Conservation (phyloP, 2,113 vertebrate species). For the Neopipo cinnamomea region DNA sequence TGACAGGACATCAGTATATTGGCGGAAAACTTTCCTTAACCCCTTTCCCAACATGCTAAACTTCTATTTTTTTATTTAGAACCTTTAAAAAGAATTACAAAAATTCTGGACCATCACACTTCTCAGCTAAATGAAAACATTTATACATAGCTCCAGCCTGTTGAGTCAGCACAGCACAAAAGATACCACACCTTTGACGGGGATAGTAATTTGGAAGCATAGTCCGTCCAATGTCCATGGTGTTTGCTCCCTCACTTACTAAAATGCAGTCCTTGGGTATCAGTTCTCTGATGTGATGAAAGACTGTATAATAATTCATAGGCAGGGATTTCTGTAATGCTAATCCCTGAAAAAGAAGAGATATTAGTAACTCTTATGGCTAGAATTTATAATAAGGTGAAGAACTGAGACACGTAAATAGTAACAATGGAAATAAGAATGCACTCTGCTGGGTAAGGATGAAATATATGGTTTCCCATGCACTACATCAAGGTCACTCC, state of each 20-base stretch:
- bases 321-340: slow-evolving; percentile 77
- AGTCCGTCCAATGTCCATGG: slow-evolving; percentile 98
- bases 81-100: not conserved
- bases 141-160: not conserved
- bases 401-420: not conserved
- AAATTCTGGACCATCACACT: not conserved
- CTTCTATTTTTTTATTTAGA: not conserved
- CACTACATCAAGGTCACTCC: not conserved
- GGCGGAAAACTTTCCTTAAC: not conserved
- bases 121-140: not conserved
- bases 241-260: slow-evolving; percentile 95
- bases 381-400: not conserved
- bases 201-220: slow-evolving; percentile 89
- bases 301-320: slow-evolving; percentile 97
- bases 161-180: not conserved
- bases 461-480: not conserved
- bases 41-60: not conserved
- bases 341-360: slow-evolving; percentile 72
- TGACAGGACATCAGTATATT: not conserved
- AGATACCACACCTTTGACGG: slow-evolving; percentile 82
- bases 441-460: not conserved
- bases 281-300: slow-evolving; percentile 84
- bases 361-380: not conserved
- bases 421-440: not conserved
- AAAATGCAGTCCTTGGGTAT: slow-evolving; percentile 89